These are phyloP conservation scores for Rhabdophis nuchalis DNA, from an alignment of 2,797 vertebrate genomes.

Conservation along the genomic window DNA sequence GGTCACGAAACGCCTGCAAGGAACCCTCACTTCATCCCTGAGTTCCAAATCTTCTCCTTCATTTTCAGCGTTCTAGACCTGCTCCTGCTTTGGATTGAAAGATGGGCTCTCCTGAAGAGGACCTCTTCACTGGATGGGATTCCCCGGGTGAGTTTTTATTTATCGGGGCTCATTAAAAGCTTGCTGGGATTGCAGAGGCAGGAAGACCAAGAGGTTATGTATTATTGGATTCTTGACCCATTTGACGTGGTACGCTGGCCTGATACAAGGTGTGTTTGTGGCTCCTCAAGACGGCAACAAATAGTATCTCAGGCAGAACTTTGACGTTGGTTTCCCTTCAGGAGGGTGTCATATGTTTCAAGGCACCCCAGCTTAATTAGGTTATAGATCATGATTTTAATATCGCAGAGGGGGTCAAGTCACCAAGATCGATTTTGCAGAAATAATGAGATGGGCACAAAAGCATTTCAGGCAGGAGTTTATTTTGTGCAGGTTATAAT, in stretches of 20 bases:
- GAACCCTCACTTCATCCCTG: too few species aligned
- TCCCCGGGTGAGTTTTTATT: not conserved
- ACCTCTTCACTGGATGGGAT: not conserved
- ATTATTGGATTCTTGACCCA: too few species aligned
- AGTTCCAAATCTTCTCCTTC: too few species aligned
- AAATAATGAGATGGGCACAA: constrained; percentile 28
- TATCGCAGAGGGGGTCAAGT: constrained; percentile 32
- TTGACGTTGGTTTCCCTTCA: not conserved
- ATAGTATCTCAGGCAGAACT: not conserved
- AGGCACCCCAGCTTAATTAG: not conserved
- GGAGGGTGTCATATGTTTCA: not conserved
- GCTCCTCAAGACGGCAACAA: not conserved
- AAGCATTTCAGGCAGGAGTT: constrained; percentile 30
- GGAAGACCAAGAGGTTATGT: not conserved
- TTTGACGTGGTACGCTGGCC: too few species aligned
- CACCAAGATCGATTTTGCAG: constrained; percentile 31
- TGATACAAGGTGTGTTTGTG: too few species aligned
- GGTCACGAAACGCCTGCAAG: too few species aligned
- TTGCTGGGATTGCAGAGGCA: not conserved
- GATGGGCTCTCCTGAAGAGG: not conserved
- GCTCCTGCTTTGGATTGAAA: not conserved
- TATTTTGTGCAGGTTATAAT: constrained; percentile 58
- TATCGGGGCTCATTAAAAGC: not conserved
- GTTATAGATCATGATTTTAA: not conserved
- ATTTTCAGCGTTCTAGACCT: not conserved